phyloP scores from a whole-genome alignment of 2,797 vertebrate species.

The Fistularia tabacaria region DNA sequence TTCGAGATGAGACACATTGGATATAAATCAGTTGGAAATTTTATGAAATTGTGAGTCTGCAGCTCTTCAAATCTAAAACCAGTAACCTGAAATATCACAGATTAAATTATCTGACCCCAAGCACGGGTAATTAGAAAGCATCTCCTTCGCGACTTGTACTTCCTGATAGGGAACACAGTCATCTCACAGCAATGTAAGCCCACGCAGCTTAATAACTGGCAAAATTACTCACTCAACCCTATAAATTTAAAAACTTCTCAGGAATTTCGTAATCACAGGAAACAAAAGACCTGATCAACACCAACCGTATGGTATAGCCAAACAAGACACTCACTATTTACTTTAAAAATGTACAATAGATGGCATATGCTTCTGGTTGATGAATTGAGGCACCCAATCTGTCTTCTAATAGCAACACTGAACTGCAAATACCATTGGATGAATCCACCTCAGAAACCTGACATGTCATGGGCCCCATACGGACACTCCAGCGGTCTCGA shows the following conservation, averaged over 20 bases:
- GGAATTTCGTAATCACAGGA: no score
- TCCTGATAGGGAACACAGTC: conserved; percentile 34
- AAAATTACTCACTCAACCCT: conserved; percentile 44
- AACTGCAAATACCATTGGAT: no score
- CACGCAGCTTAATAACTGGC: conserved; percentile 39
- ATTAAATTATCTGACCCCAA: conserved; percentile 61
- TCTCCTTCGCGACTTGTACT: conserved; percentile 5
- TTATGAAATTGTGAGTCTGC: conserved; percentile 47
- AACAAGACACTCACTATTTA: no score
- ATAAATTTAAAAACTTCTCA: conserved; percentile 2
- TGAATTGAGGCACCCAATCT: no score
- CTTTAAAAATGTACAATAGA: no score
- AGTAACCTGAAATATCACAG: conserved; percentile 62
- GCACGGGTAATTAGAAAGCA: conserved; percentile 57
- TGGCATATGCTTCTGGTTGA: no score
- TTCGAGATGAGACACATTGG: conserved; percentile 23
- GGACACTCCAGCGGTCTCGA: neutral
- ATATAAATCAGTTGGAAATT: conserved; percentile 43
- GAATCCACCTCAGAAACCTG: no score
- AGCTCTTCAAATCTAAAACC: conserved; percentile 63
- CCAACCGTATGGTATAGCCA: no score
- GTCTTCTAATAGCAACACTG: no score
- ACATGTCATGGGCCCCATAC: no score
- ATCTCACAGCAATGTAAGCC: conserved; percentile 37
- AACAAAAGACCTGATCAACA: no score